Evolutionary conservation across 2,113 vertebrate species (phyloP), one percentile per base, ranked within the genome.

Genomic region (Platichthys stellatus): DNA sequence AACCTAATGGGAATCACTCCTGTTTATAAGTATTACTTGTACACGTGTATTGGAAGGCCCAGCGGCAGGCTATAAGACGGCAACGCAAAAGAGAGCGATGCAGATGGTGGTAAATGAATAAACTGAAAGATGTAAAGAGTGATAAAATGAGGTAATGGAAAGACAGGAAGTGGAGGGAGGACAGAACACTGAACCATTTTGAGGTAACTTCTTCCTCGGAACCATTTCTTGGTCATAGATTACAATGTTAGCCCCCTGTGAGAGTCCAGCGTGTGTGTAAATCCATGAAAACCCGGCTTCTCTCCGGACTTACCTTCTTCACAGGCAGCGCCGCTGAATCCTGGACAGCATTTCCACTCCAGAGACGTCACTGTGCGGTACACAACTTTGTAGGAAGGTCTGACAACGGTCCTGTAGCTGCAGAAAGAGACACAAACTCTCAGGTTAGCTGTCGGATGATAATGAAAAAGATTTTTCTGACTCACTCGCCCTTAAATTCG

Each of bases 281-380:
- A 49, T 49, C 4, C 14, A 49, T 49, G 51, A n/a, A 24, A 53
- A 28, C 15, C 1, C 24, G 56, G 21, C 51, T 23, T 72, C 47
- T 73, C 20, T 74, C 20, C 56, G 5, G 57, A 70, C 91, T 88
- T 92, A 98, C 97, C 97, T 95, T 96, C 95, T 67, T 97, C 93
- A 51, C 98, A 99, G 89, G 90, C 94, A 1, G 79, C 17, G 0
- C 97, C 98, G 0, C 82, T 40, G 82, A 95, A 96, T 11, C 98
- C 97, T 0, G 96, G 96, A 78, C 98, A 99, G 92, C 98, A 98
- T 61, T 94, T 97, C 98, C 97, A 99, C 80, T 99, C 96, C 28
- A 98, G 93, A 0, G 95, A 90, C 0, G 96, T 97, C 82, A 98
- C 88, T 0, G 94, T 98, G 92, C 95, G 97, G 91, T 98, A 97